These are phyloP conservation scores for Chamaetylas fuelleborni DNA, from an alignment of 2,113 vertebrate genomes.

Conservation along the genomic window DNA sequence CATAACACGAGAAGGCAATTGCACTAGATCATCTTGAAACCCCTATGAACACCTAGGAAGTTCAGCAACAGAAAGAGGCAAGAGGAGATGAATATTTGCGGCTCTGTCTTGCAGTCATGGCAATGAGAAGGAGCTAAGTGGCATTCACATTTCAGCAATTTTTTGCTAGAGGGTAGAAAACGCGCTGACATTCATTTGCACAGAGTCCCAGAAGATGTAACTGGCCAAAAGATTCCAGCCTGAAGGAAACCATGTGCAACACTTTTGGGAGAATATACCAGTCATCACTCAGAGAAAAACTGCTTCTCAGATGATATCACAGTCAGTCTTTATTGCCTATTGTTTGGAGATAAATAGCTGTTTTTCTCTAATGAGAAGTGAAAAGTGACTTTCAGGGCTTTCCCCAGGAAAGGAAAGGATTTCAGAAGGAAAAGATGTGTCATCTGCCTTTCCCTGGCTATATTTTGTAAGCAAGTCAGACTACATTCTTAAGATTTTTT, in stretches of 20 bases:
- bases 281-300: not conserved
- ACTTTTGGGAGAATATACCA: not conserved
- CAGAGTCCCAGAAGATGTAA: not conserved
- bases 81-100: not conserved
- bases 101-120: not conserved
- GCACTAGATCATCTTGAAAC: not conserved
- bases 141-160: not conserved
- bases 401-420: not conserved
- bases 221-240: not conserved
- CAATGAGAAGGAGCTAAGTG: not conserved
- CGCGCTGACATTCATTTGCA: not conserved
- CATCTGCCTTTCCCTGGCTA: not conserved
- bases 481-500: not conserved
- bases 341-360: not conserved
- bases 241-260: not conserved
- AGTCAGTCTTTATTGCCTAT: not conserved
- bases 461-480: conserved; percentile 6
- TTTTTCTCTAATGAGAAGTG: not conserved
- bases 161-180: not conserved
- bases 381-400: not conserved
- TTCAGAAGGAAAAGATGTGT: not conserved
- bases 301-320: not conserved
- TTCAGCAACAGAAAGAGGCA: not conserved
- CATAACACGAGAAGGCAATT: not conserved
- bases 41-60: not conserved